Percentiles rank a stretch among this genome's conserved stretches.
Conservation (phyloP, 2,797 vertebrate species). For the Poecilia gillii region DNA sequence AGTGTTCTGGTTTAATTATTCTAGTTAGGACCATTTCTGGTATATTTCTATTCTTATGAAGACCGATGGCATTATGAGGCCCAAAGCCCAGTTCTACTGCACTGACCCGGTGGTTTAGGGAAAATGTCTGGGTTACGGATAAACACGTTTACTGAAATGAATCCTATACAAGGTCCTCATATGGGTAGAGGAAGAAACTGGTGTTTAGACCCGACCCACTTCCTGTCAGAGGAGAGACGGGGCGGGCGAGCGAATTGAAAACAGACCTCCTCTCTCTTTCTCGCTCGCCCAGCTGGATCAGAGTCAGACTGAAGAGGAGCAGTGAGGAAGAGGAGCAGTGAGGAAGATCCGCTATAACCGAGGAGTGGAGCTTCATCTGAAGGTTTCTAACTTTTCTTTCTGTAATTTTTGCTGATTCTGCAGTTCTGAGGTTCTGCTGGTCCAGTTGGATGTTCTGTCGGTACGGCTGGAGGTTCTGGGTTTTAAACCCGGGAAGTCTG, state of each 20-base stretch:
- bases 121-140: no score
- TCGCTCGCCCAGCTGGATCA: slow-evolving; percentile 1
- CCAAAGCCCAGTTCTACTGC: no score
- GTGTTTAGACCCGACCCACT: slow-evolving; percentile 31
- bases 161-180: not conserved
- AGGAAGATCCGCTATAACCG: not conserved
- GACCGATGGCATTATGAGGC: no score
- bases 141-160: no score
- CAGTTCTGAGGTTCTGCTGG: not conserved
- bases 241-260: slow-evolving; percentile 47
- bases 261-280: slow-evolving; percentile 44
- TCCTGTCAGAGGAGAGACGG: slow-evolving; percentile 38
- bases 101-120: no score
- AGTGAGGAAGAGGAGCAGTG: slow-evolving; percentile 5
- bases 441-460: not conserved
- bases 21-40: not conserved
- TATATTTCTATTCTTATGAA: no score
- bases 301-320: slow-evolving; percentile 11
- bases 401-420: not conserved
- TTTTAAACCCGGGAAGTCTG: not conserved
- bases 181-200: not conserved
- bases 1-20: not conserved
- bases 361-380: not conserved
- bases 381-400: slow-evolving; percentile 33
- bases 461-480: not conserved